Percentiles rank a stretch among this genome's conserved stretches.
Evolutionary conservation across 2,888 invertebrate genomes (phyloP).

Genomic region (Bellardia pandia): DNA sequence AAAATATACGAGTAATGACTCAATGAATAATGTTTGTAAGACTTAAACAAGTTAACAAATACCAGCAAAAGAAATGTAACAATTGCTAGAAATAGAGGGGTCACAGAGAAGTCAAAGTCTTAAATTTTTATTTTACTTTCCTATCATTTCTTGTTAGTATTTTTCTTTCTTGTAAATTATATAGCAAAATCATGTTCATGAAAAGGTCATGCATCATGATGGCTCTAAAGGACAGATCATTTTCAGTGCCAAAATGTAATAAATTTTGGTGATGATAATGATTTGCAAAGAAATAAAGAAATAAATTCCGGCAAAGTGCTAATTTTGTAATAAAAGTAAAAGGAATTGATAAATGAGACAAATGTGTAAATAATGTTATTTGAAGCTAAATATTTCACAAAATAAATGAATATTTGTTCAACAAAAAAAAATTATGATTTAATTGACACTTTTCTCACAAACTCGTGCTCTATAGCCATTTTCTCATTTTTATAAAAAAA

Average conservation of each 20-base stretch:
- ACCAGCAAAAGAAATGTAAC: background rate
- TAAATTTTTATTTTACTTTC: background rate
- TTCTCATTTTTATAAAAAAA: too few species aligned
- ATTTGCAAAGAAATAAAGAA: conserved; percentile 13
- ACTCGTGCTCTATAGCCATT: too few species aligned
- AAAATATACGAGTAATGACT: conserved; percentile 10
- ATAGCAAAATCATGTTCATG: background rate
- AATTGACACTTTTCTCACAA: too few species aligned
- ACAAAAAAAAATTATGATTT: too few species aligned
- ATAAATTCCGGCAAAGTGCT: conserved; percentile 1
- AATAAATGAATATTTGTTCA: too few species aligned
- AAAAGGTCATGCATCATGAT: background rate
- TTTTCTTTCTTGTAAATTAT: background rate
- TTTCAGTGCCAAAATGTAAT: conserved; percentile 7
- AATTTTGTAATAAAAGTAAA: background rate
- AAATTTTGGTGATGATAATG: conserved; percentile 22
- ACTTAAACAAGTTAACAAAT: conserved; percentile 22
- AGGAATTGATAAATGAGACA: background rate
- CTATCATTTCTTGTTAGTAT: background rate
- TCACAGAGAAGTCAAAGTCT: background rate
- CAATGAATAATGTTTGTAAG: conserved; percentile 44
- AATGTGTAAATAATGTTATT: conserved; percentile 1
- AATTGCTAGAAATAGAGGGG: background rate
- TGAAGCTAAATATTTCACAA: background rate
- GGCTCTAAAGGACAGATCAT: background rate